Percentiles rank a stretch among this genome's conserved stretches.
Conservation (phyloP, 2,797 vertebrate species). For the Danio choprae region DNA sequence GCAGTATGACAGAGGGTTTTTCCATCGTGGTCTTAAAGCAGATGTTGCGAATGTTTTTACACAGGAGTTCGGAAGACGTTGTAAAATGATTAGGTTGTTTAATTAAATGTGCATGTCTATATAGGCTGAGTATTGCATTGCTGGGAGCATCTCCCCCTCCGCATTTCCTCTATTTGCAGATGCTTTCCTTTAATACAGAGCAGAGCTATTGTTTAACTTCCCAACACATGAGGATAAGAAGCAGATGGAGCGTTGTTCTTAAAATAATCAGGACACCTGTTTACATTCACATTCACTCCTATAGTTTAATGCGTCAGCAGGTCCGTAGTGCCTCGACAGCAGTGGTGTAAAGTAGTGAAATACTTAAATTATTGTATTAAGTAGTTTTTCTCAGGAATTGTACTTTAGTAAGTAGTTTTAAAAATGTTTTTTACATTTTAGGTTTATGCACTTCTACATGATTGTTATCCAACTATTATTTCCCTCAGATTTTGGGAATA, state of each 20-base stretch:
- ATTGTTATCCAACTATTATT: no score
- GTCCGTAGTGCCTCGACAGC: neutral
- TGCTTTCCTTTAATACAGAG: conserved; percentile 36
- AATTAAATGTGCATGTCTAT: conserved; percentile 29
- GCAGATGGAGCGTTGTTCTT: conserved; percentile 47
- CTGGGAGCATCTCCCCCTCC: neutral
- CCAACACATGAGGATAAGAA: conserved; percentile 38
- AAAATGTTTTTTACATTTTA: no score
- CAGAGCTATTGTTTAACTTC: conserved; percentile 52
- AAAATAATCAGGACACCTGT: conserved; percentile 58
- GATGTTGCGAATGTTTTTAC: conserved; percentile 8
- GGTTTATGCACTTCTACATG: no score
- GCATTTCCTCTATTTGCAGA: conserved; percentile 32
- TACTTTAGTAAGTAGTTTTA: no score
- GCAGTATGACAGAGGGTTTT: neutral
- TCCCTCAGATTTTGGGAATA: no score
- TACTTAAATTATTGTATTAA: no score
- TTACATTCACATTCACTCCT: conserved; percentile 38
- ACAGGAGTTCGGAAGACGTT: conserved; percentile 14
- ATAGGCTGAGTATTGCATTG: neutral
- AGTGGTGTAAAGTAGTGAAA: no score
- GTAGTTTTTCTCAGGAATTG: no score
- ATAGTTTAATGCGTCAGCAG: conserved; percentile 11
- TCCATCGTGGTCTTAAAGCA: conserved; percentile 24
- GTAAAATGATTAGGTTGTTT: neutral